Base-by-base conservation (phyloP, 2,888 invertebrate genomes). In the Volucella inanis region DNA sequence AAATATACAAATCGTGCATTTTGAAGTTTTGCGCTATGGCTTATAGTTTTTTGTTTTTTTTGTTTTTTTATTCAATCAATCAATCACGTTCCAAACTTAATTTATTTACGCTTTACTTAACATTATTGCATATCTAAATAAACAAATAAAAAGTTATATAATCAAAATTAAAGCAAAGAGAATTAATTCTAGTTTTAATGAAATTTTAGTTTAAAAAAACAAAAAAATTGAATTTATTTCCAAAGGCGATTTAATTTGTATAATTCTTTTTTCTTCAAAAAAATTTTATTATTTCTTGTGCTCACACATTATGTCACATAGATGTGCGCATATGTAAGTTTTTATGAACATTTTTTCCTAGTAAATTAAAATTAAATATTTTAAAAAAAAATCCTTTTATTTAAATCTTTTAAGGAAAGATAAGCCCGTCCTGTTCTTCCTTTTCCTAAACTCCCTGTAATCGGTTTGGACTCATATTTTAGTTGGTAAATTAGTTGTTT, bases 291-390 rank as follows among this genome's bases (percentile, higher is more conserved):
- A 62, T 83, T 87, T 87, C 76, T 76, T 84, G 57, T 76, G 84
- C 87, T 84, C 87, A 84, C 84, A 72, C 70, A 87, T 87, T 84
- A 83, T 83, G 64, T 87, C 87, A 83, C 78, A 78, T 87, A 87
- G 87, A 79, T 87, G 87, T 87, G 87, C 87, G 87, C 87, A 87
- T 79, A 87, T 87, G 87, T 87, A 87, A 84, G 87, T 87, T 87
- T 68, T 70, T 70, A 52, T 49, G 47, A 79, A 80, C 67, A 75
- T 84, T 79, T 50, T 84, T 52, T 84, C 52, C 22, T 65, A 76
- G 71, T 61, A 78, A 55, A 67, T 18, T 64, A 64, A n/a, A 70
- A 72, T 6, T 31, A 31, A 67, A 18, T 77, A 57, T 49, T 45
- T 31, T 31, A 6, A 31, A 31, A 31, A 31, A 8, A 71, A 47